A percentile compares a stretch with the other conserved stretches of the same genome.
Conservation (phyloP, 2,888 invertebrate genomes). For the Pedicia rivosa region DNA sequence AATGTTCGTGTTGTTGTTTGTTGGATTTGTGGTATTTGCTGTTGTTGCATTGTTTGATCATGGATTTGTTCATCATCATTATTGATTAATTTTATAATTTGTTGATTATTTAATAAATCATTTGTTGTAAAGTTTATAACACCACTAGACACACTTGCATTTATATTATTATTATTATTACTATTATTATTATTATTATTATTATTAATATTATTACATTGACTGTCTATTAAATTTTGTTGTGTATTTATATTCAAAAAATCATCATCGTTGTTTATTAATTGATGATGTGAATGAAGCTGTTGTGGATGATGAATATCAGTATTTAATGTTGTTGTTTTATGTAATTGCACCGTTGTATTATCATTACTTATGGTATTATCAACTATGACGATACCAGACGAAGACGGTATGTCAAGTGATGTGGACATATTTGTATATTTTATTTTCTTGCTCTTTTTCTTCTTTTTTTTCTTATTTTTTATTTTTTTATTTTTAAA, state of each 20-base stretch:
- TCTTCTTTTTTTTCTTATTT: constrained; percentile 1
- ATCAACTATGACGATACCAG: constrained; percentile 25
- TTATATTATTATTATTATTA: constrained; percentile 2
- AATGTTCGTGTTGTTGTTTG: constrained; percentile 7
- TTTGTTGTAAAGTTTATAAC: constrained; percentile 14
- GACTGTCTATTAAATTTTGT: too few species aligned
- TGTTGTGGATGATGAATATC: constrained; percentile 1
- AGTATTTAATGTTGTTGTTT: constrained; percentile 1
- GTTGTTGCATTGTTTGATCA: constrained; percentile 9
- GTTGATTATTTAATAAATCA: constrained; percentile 24
- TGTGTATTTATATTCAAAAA: too few species aligned
- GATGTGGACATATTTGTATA: constrained; percentile 7
- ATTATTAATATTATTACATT: neutral
- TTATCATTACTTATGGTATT: constrained; percentile 15
- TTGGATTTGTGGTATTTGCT: constrained; percentile 3
- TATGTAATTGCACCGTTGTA: neutral
- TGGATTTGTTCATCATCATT: constrained; percentile 23
- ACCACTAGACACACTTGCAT: constrained; percentile 10
- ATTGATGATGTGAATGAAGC: too few species aligned
- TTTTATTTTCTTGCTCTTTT: constrained; percentile 2
- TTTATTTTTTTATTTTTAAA: constrained; percentile 1
- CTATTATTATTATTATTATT: constrained; percentile 5
- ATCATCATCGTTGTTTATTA: too few species aligned
- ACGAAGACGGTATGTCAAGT: constrained; percentile 22
- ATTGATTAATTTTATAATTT: constrained; percentile 28